These are phyloP conservation scores for Theocolax elegans DNA, from an alignment of 1,140 invertebrate genomes.

Conservation along the genomic window DNA sequence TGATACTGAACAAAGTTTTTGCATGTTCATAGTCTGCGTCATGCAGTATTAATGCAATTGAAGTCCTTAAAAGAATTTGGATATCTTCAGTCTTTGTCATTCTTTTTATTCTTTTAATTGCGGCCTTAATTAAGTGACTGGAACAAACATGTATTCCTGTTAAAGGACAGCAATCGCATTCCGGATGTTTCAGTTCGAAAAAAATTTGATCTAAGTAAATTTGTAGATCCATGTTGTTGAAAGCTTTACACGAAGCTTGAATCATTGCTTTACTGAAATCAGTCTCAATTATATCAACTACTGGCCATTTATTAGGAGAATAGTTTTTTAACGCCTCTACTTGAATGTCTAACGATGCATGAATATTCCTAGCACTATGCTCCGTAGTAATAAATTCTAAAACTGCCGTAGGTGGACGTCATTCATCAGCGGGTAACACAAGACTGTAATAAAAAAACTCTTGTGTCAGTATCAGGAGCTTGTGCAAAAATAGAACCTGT, in stretches of 20 bases:
- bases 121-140: neutral
- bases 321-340: neutral
- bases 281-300: neutral
- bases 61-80: no score
- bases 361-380: neutral
- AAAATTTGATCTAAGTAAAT: neutral
- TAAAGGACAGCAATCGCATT: neutral
- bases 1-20: neutral
- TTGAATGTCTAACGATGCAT: neutral
- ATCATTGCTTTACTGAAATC: neutral
- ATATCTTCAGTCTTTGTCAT: neutral
- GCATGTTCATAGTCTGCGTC: neutral
- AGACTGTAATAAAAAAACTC: neutral
- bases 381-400: neutral
- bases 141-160: neutral
- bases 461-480: neutral
- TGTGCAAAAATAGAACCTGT: neutral
- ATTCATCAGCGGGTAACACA: neutral
- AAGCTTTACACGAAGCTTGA: neutral
- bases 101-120: neutral
- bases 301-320: neutral
- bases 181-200: neutral
- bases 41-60: neutral
- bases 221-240: neutral
- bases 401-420: neutral